Evolutionary conservation across 1,140 invertebrate genomes (phyloP), one percentile per base, ranked within the genome.

Genomic region (Danaus melanippus): DNA sequence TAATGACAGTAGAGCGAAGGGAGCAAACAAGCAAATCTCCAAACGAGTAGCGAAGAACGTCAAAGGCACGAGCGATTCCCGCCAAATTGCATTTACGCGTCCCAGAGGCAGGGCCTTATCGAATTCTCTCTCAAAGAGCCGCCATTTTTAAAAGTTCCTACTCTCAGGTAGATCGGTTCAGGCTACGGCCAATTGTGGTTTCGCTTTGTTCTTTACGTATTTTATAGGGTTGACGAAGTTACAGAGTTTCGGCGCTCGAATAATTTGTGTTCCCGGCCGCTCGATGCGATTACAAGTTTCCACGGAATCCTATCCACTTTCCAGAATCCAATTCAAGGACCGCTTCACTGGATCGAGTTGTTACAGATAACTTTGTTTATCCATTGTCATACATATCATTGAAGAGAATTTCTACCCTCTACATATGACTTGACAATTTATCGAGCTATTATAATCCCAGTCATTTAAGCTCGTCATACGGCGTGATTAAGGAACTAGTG

Each of bases 81-180:
- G 46, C 53, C 73, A 82, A 84, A 86, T 86, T 82, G 71, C 70
- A 83, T 86, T 83, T 84, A 76, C 83, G 79, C 81, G 79, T 86
- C 83, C 83, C 83, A 71, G 69, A 79, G 77, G 81, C 71, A 64
- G 56, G 53, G 63, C 66, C 74, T 86, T 77, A 86, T 86, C 70
- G 83, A 84, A 73, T 86, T 84, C 74, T 49, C 71, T 72, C 63
- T 84, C 83, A 86, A 86, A 86, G 78, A 84, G 75, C 75, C 69
- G 77, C 76, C 78, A 84, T 86, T 86, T 86, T 86, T 83, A 84
- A 86, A 86, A 86, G 62, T 86, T 84, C 73, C 75, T 79, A 75
- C 74, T 79, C 69, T 75, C 82, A 85, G 79, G 82, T 83, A 83
- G 71, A 69, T 76, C 70, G 75, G 67, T 68, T 65, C 69, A 56